Conservation (phyloP, 2,113 vertebrate species). For the Cynocephalus volans region DNA sequence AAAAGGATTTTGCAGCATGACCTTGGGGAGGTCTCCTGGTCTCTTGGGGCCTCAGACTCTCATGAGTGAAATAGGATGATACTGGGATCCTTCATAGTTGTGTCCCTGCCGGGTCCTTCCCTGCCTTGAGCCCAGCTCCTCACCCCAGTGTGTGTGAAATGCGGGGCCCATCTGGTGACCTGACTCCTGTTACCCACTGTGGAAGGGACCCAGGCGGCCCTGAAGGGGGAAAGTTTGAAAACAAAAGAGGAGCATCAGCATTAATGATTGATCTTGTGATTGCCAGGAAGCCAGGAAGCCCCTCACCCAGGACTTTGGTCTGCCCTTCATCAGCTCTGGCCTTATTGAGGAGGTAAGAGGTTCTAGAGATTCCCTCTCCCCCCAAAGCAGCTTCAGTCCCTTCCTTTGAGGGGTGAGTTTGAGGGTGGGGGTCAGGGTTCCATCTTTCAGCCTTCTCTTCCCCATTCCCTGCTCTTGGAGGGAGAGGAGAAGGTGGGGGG, state of each 20-base stretch:
- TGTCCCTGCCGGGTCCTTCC: neutral
- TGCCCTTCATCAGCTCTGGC: neutral
- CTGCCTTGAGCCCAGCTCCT: neutral
- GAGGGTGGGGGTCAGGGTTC: neutral
- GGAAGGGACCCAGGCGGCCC: neutral
- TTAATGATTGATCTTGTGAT: neutral
- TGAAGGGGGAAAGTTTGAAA: neutral
- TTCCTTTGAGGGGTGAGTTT: neutral
- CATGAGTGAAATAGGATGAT: neutral
- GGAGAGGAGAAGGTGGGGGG: neutral
- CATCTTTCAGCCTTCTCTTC: neutral
- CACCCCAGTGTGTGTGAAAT: rapidly evolving
- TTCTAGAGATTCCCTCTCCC: neutral
- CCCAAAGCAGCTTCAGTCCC: neutral
- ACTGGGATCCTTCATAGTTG: rapidly evolving
- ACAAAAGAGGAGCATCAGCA: neutral
- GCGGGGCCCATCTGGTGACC: neutral
- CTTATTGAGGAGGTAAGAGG: neutral
- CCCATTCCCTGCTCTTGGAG: neutral
- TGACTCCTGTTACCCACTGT: neutral
- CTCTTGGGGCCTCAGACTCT: neutral
- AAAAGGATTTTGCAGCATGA: neutral
- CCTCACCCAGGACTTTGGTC: neutral
- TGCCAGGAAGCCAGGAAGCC: neutral
- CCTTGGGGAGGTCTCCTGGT: neutral